Percentiles rank a stretch among this genome's conserved stretches.
Conservation (phyloP, 1,140 invertebrate genomes). For the Cyclargus thomasi region DNA sequence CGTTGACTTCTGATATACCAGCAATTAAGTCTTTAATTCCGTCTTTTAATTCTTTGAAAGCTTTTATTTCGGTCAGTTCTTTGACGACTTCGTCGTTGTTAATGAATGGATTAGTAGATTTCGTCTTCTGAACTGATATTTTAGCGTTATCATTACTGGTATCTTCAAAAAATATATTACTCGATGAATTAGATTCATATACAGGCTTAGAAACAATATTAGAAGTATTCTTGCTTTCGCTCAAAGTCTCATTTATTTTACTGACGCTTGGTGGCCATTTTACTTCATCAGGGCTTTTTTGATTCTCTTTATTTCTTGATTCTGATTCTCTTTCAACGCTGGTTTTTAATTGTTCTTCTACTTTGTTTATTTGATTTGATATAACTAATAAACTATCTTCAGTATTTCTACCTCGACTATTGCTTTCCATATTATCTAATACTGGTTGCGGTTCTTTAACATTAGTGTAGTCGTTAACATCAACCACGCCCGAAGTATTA, state of each 20-base stretch:
- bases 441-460: constrained; percentile 21
- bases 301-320: constrained; percentile 27
- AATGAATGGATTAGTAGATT: constrained; percentile 59
- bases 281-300: neutral
- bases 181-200: neutral
- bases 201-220: neutral
- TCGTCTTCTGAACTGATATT: constrained; percentile 28
- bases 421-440: constrained; percentile 24
- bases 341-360: constrained; percentile 68
- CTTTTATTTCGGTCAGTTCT: constrained; percentile 69
- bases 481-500: constrained; percentile 27
- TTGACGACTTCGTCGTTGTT: constrained; percentile 56
- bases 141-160: constrained; percentile 26
- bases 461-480: constrained; percentile 2
- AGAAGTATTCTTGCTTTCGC: neutral
- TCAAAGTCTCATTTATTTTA: neutral
- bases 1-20: constrained; percentile 69
- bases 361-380: constrained; percentile 68
- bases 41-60: constrained; percentile 72
- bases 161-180: neutral
- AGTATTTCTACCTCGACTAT: constrained; percentile 57
- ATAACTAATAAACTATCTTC: constrained; percentile 71
- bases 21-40: constrained; percentile 71
- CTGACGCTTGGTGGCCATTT: neutral
- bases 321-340: constrained; percentile 64